Evolutionary conservation across 1,140 invertebrate genomes (phyloP).

Genomic region (Drosophila watanabei): DNA sequence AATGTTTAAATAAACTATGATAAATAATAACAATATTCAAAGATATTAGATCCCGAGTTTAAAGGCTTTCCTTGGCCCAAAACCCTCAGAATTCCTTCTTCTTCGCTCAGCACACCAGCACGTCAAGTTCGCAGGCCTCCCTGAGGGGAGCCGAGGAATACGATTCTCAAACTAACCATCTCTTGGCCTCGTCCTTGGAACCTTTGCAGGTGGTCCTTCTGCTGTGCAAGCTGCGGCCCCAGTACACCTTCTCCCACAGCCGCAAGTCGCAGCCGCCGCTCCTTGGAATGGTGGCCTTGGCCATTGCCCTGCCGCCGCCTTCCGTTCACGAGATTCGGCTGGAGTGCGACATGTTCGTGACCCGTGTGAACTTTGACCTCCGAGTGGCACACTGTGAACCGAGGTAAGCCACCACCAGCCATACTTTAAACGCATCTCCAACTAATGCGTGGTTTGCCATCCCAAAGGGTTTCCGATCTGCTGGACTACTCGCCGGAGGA

Average conservation of each 20-base stretch:
- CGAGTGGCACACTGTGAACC: constrained; percentile 98
- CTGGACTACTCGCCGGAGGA: constrained; percentile 97
- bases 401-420: constrained; percentile 89
- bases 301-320: constrained; percentile 97
- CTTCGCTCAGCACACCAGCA: neutral
- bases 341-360: constrained; percentile 98
- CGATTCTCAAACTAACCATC: constrained; percentile 17
- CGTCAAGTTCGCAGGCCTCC: neutral
- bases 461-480: constrained; percentile 93
- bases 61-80: neutral
- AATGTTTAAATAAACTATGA: too few relatives aligned
- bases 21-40: neutral
- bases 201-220: constrained; percentile 94
- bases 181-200: constrained; percentile 21
- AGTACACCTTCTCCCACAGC: constrained; percentile 95
- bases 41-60: neutral
- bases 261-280: constrained; percentile 93
- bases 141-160: neutral
- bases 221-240: constrained; percentile 94
- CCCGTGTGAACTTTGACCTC: constrained; percentile 97
- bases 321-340: constrained; percentile 98
- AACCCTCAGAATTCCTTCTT: neutral
- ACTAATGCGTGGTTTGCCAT: neutral
- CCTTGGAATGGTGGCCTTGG: constrained; percentile 96
- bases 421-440: too few relatives aligned